Evolutionary conservation across 2,888 invertebrate species (phyloP).

Genomic region (Ceriagrion tenellum): DNA sequence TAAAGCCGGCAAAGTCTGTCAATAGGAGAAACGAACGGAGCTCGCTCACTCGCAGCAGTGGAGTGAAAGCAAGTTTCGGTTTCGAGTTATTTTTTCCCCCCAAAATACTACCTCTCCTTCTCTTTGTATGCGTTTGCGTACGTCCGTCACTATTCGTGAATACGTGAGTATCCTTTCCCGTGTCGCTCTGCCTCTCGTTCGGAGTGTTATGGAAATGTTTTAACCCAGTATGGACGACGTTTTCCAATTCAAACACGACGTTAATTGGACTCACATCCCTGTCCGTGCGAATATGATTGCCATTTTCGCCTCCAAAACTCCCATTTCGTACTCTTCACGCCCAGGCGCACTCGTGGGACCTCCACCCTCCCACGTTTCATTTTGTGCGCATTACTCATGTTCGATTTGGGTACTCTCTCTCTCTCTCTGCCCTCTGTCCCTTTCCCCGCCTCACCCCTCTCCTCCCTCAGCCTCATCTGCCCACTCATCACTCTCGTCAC

Average conservation of each 20-base stretch:
- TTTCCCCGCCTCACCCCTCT: background rate
- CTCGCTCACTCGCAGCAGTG: background rate
- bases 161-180: background rate
- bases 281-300: constrained; percentile 19
- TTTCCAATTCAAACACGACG: constrained; percentile 58
- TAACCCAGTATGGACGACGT: background rate
- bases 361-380: background rate
- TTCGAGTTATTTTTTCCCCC: no score
- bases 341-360: background rate
- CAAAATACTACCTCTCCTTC: background rate
- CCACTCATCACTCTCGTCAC: background rate
- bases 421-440: background rate
- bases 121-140: background rate
- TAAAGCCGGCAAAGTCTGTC: background rate
- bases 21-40: background rate
- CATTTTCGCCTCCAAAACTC: constrained; percentile 4
- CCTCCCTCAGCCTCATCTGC: background rate
- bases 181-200: background rate
- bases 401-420: constrained; percentile 2
- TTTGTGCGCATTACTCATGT: constrained; percentile 54
- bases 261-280: constrained; percentile 50
- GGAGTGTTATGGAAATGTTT: constrained; percentile 41
- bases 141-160: background rate
- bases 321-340: constrained; percentile 21
- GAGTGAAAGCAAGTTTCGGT: background rate